Base-by-base conservation (phyloP, 2,797 vertebrate genomes). In the Pseudotriccus pelzelni region DNA sequence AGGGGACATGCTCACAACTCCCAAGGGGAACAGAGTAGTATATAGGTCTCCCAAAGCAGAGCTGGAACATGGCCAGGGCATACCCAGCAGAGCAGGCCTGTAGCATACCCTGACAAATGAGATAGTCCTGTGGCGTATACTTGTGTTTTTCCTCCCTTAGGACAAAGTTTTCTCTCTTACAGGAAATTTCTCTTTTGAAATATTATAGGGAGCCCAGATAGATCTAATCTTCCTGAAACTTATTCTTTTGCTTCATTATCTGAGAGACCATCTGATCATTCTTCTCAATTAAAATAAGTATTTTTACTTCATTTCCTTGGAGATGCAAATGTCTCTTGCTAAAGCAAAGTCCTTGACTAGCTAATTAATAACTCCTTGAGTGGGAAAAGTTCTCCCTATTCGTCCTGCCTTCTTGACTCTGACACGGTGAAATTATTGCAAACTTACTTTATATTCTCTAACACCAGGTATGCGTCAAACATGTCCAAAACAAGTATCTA, bases 211-310 rank as follows among this genome's bases (percentile, higher is more conserved):
- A 93, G 18, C 30, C 20, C 49, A 22, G 53, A 55, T 55, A 93
- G 70, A 91, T 50, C 43, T 80, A 43, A 85, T 83, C 37, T 84
- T 85, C 30, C 60, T 91, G 68, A 89, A 92, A 67, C 8, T 56
- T 87, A n/a, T 32, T 60, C 14, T 87, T 87, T 92, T 89, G 4
- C 34, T 89, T 93, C 72, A 77, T 92, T 94, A 89, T 91, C 21
- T 21, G 74, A 91, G 50, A 94, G 72, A 84, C 8, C 62, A 89
- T 91, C 76, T 93, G 79, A 95, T 87, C 72, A 75, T 92, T 91
- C 56, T 84, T 92, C 76, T 89, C 82, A 92, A 93, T 95, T 93
- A 95, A 94, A 93, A 83, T 28, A 91, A 87, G 81, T 70, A 66
- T 50, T 94, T 92, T 92, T 95, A 83, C 76, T 87, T 95, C 55